Evolutionary conservation across 2,888 invertebrate genomes (phyloP), one percentile per base, ranked within the genome.

Genomic region (Agonum fuliginosum): DNA sequence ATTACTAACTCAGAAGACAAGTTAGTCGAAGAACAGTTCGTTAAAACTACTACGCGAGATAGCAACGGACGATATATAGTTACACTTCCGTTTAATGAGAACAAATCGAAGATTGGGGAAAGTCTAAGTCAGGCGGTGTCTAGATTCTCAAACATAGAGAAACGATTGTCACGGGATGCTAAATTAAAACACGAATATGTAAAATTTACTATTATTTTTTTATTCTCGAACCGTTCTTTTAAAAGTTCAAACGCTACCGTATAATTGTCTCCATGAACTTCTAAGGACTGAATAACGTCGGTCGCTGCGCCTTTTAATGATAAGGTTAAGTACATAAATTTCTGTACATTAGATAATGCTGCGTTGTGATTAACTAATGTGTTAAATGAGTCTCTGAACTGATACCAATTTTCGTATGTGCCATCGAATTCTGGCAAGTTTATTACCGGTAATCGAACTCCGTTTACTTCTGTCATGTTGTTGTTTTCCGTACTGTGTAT

Each of bases 181-280:
- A n/a, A 8, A 69, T 22, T 8, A 46, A 27, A 22, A 27, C 20
- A 8, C 24, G 22, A 0, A 70, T 3, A 20, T 69, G 70, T n/a
- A 14, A 6, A 14, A 22, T 70, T 20, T 4, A 70, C 27, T n/a
- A 70, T 46, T 19, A 70, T 17, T 70, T 46, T 70, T 48, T 70
- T 14, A 46, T 46, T 43, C 20, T 69, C 69, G 22, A 22, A 69
- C 4, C 69, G 6, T 10, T 69, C 22, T 12, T 8, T n/a, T 43
- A 43, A 24, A 12, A 70, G 14, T 17, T 12, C 19, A 46, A 24
- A 70, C 12, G 70, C 70, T 17, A 24, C 46, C 6, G 8, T 1
- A 46, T 70, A 24, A 70, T 70, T 48, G 24, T 12, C 14, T 12
- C 46, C 22, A n/a, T 20, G 10, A n/a, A 70, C 14, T 24, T 20